Conservation (phyloP, 92 coral and sea anemone species). For the Anthopleura xanthogrammica region DNA sequence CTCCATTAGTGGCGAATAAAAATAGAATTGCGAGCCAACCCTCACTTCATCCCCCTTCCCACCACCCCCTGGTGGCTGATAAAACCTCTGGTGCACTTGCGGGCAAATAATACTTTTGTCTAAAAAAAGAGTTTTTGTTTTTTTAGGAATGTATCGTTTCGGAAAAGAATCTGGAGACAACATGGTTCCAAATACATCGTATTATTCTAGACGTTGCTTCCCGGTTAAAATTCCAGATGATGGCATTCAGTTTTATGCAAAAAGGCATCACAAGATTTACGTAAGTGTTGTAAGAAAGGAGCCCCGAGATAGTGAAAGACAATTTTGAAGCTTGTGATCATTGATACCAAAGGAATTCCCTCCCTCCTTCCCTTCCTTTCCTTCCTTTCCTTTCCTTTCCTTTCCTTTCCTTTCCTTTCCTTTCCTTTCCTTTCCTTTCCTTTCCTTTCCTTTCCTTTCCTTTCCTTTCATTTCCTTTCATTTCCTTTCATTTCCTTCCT, state of each 20-base stretch:
- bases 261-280: conserved; percentile 12
- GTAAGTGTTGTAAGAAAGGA: conserved; percentile 5
- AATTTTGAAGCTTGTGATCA: too few species aligned
- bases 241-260: conserved; percentile 16
- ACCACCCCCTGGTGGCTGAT: too few species aligned
- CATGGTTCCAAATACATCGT: conserved; percentile 15
- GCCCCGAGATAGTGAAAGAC: too few species aligned
- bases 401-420: neutral
- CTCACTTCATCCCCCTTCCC: too few species aligned
- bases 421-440: neutral
- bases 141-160: conserved; percentile 12
- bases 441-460: neutral
- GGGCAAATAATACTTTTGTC: too few species aligned
- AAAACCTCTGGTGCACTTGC: too few species aligned
- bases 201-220: conserved; percentile 12
- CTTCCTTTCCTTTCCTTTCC: neutral
- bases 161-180: conserved; percentile 19
- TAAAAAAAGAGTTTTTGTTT: neutral
- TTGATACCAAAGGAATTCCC: too few species aligned
- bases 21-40: too few species aligned
- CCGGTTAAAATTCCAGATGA: conserved; percentile 21
- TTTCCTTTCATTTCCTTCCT: too few species aligned
- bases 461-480: too few species aligned
- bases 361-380: neutral
- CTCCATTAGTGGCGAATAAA: too few species aligned